phyloP scores from a whole-genome alignment of 2,797 vertebrate species.

The Salarias fasciatus region DNA sequence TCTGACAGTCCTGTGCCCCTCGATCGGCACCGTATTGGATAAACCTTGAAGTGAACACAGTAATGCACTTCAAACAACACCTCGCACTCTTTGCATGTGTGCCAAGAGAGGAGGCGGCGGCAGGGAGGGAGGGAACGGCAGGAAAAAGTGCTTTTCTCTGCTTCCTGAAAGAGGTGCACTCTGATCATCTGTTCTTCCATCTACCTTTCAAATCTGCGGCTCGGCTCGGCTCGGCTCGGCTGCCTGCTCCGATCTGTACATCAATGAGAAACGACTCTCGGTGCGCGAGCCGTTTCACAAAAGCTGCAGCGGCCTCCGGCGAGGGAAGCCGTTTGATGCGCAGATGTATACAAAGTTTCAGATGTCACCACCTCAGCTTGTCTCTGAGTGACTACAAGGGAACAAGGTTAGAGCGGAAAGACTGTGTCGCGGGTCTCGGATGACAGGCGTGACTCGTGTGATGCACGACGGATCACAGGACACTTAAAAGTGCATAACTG shows the following conservation, averaged over 20 bases:
- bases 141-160: constrained; percentile 9
- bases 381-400: constrained; percentile 5
- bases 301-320: constrained; percentile 8
- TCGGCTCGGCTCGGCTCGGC: constrained; percentile 5
- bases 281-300: constrained; percentile 24
- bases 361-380: constrained; percentile 15
- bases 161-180: constrained; percentile 6
- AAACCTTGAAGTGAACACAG: constrained; percentile 60
- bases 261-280: constrained; percentile 27
- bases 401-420: not conserved
- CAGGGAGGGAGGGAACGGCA: not conserved
- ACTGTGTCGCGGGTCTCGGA: not conserved
- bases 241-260: constrained; percentile 27
- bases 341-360: constrained; percentile 19
- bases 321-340: constrained; percentile 23
- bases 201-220: constrained; percentile 33
- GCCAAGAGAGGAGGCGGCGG: constrained; percentile 10
- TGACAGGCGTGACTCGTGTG: not conserved
- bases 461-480: not conserved
- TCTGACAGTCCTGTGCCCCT: not conserved
- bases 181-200: constrained; percentile 35
- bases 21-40: constrained; percentile 12
- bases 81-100: constrained; percentile 37
- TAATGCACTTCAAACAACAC: constrained; percentile 64
- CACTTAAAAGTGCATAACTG: not conserved